A percentile compares a stretch with the other conserved stretches of the same genome.
phyloP scores from a whole-genome alignment of 1,140 invertebrate species.

The Heterodera carotae region DNA sequence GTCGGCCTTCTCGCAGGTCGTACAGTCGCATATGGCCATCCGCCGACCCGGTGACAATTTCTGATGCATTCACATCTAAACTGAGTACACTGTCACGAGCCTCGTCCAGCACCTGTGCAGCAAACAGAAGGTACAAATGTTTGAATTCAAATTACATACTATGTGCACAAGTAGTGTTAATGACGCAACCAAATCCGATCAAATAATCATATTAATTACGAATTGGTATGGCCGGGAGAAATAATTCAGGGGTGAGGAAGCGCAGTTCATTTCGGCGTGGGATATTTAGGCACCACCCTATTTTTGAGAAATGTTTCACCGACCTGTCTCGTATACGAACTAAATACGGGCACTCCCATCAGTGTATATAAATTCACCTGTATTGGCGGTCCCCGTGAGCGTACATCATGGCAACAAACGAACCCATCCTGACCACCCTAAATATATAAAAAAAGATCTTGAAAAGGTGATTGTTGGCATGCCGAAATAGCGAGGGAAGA shows the following conservation, averaged over 20 bases:
- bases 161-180: too few relatives aligned
- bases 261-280: too few relatives aligned
- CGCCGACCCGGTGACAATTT: conserved; percentile 50
- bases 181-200: too few relatives aligned
- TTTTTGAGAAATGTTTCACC: too few relatives aligned
- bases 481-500: conserved; percentile 45
- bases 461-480: background rate
- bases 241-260: too few relatives aligned
- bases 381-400: conserved; percentile 46
- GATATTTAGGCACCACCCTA: too few relatives aligned
- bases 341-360: background rate
- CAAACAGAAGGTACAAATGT: background rate
- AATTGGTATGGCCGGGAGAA: too few relatives aligned
- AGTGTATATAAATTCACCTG: conserved; percentile 33
- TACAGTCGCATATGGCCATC: conserved; percentile 46
- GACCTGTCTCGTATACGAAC: too few relatives aligned
- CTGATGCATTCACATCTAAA: conserved; percentile 40
- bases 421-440: conserved; percentile 45
- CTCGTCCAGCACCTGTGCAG: conserved; percentile 44
- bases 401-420: conserved; percentile 45
- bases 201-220: too few relatives aligned
- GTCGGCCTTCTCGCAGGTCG: conserved; percentile 48
- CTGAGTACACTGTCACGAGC: conserved; percentile 50
- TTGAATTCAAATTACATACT: background rate
- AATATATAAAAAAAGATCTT: background rate